These are phyloP conservation scores for Luffia ferchaultella DNA, from an alignment of 2,888 invertebrate species.

Conservation along the genomic window DNA sequence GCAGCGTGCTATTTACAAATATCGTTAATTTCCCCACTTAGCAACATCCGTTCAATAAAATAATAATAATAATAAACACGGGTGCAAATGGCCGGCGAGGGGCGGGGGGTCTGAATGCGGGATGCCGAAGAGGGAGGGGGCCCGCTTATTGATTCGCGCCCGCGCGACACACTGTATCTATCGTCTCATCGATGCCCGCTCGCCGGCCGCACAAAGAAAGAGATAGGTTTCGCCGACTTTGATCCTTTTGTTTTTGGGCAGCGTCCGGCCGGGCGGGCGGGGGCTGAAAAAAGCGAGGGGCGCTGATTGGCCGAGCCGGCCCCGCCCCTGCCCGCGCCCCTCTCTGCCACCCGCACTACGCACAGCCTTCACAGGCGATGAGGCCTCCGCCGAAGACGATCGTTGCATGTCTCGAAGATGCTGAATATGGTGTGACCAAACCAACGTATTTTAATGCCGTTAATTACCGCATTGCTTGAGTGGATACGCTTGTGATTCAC, in stretches of 20 bases:
- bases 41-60: slow-evolving; percentile 61
- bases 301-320: slow-evolving; percentile 56
- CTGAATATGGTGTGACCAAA: too few relatives aligned
- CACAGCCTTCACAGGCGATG: slow-evolving; percentile 7
- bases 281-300: slow-evolving; percentile 63
- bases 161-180: slow-evolving; percentile 64
- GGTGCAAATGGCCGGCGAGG: slow-evolving; percentile 63
- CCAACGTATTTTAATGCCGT: too few relatives aligned
- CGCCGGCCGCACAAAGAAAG: slow-evolving; percentile 63
- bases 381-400: background rate
- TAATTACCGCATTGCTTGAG: too few relatives aligned
- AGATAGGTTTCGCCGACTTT: slow-evolving; percentile 67
- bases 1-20: slow-evolving; percentile 35
- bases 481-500: too few relatives aligned
- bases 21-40: slow-evolving; percentile 53
- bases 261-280: slow-evolving; percentile 64
- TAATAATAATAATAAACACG: slow-evolving; percentile 61
- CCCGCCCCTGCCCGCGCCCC: slow-evolving; percentile 36
- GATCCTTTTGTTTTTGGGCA: slow-evolving; percentile 68
- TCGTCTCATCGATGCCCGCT: slow-evolving; percentile 64
- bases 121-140: slow-evolving; percentile 30
- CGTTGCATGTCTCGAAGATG: too few relatives aligned
- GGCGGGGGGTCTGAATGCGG: slow-evolving; percentile 23
- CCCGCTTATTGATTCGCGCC: slow-evolving; percentile 57
- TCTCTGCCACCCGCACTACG: slow-evolving; percentile 30